phyloP scores from a whole-genome alignment of 1,140 invertebrate species.

The Saccostrea glomerata region DNA sequence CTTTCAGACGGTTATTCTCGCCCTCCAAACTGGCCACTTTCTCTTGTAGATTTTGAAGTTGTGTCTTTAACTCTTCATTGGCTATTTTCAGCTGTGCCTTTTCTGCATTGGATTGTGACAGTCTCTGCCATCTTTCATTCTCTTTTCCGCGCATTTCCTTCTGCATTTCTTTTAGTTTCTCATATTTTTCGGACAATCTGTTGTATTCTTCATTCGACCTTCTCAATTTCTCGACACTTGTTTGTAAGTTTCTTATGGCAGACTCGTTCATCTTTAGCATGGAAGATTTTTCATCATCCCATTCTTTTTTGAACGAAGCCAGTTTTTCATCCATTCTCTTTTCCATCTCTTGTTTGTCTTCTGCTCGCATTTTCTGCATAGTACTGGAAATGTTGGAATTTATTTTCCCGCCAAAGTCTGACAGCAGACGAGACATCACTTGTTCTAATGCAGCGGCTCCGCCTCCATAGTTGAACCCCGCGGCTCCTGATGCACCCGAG shows the following conservation, averaged over 20 bases:
- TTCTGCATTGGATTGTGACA: conserved; percentile 49
- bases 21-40: conserved; percentile 45
- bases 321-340: conserved; percentile 51
- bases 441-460: conserved; percentile 30
- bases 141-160: conserved; percentile 55
- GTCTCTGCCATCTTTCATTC: conserved; percentile 54
- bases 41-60: conserved; percentile 45
- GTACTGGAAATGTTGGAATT: conserved; percentile 27
- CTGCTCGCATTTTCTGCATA: conserved; percentile 45
- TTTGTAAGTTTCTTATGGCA: conserved; percentile 51
- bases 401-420: conserved; percentile 50
- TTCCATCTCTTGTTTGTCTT: conserved; percentile 50
- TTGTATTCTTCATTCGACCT: conserved; percentile 46
- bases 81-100: conserved; percentile 41
- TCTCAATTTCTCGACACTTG: conserved; percentile 46
- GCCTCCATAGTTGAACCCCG: not conserved
- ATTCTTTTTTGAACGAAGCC: conserved; percentile 29
- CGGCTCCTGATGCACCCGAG: not conserved
- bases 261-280: conserved; percentile 45
- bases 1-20: conserved; percentile 27
- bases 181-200: conserved; percentile 52
- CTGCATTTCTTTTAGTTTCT: conserved; percentile 47
- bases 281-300: conserved; percentile 46
- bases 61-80: conserved; percentile 46
- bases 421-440: conserved; percentile 48